Conservation (phyloP, 2,113 vertebrate genomes). For the Microcebus murinus region DNA sequence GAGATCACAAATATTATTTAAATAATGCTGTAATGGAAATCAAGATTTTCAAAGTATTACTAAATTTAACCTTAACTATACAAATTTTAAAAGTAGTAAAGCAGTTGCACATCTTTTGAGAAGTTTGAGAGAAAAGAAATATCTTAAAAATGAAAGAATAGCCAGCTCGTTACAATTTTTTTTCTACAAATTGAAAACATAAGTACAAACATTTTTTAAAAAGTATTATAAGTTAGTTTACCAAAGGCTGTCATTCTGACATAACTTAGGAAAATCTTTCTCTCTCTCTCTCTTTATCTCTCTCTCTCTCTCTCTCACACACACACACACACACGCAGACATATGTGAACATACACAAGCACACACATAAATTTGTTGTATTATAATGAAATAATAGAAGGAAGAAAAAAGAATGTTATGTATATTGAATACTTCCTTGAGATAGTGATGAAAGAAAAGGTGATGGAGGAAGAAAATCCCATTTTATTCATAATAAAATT, state of each 20-base stretch:
- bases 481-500: constrained; percentile 16
- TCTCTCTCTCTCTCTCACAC: accelerated
- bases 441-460: background rate
- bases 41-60: background rate
- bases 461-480: background rate
- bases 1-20: background rate
- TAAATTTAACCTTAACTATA: background rate
- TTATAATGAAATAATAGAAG: background rate
- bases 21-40: background rate
- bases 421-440: background rate
- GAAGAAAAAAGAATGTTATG: background rate
- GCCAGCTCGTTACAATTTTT: background rate
- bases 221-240: background rate
- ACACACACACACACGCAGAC: background rate
- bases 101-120: background rate
- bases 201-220: background rate
- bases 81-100: background rate
- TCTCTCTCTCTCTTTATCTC: too few relatives aligned
- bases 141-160: background rate
- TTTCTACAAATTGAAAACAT: background rate
- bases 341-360: too few relatives aligned
- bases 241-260: background rate
- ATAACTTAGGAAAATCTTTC: background rate
- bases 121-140: background rate
- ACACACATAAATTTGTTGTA: background rate